These are phyloP conservation scores for Rhagophthalmus giganteus DNA, from an alignment of 2,888 invertebrate genomes.

Conservation along the genomic window DNA sequence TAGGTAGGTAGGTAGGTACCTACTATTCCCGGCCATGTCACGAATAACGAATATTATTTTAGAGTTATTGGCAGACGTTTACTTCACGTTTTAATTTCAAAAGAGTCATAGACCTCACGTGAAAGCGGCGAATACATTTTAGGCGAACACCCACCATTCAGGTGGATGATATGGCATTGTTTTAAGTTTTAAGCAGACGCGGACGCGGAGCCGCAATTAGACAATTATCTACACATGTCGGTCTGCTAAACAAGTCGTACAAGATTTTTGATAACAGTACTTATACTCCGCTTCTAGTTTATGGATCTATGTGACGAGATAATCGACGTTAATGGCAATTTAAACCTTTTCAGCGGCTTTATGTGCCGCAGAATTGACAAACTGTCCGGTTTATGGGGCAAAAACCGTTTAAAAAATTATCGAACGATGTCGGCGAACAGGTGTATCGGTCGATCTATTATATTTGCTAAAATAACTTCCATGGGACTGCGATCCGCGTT, in stretches of 20 bases:
- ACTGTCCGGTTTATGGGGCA: constrained; percentile 2
- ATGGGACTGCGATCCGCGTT: too few species aligned
- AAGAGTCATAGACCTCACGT: too few species aligned
- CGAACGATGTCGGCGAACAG: constrained; percentile 31
- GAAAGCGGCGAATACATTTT: too few species aligned
- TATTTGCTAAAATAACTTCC: too few species aligned
- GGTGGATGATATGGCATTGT: constrained; percentile 20
- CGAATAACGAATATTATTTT: too few species aligned
- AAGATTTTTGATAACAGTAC: constrained; percentile 21
- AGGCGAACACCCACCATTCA: constrained; percentile 20
- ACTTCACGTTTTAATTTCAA: too few species aligned
- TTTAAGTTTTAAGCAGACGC: constrained; percentile 7
- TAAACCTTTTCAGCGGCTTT: constrained; percentile 4
- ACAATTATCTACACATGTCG: constrained; percentile 17
- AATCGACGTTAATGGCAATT: constrained; percentile 10
- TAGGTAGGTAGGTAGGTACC: too few species aligned
- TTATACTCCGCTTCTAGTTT: constrained; percentile 10
- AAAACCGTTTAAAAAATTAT: constrained; percentile 22
- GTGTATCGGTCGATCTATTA: constrained; percentile 42
- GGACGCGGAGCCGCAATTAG: constrained; percentile 18
- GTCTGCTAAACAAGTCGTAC: constrained; percentile 17
- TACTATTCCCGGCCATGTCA: too few species aligned
- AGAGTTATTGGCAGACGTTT: too few species aligned
- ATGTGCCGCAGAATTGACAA: constrained; percentile 1
- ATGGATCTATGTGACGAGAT: constrained; percentile 13